These are phyloP conservation scores for Hemicordylus capensis DNA, from an alignment of 2,113 vertebrate genomes.

Conservation along the genomic window DNA sequence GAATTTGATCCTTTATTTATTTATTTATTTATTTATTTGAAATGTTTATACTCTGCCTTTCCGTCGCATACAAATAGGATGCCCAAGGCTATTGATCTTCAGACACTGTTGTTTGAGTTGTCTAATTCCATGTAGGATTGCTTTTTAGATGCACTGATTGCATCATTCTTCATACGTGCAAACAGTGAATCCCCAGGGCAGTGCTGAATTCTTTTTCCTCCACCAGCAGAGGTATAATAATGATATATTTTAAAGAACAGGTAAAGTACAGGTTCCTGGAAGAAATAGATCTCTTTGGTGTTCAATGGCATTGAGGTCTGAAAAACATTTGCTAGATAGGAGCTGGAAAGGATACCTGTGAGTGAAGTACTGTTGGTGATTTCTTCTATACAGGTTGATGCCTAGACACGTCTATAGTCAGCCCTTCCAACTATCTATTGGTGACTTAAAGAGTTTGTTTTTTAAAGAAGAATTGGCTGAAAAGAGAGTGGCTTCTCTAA, in stretches of 20 bases:
- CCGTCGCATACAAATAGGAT: too few relatives aligned
- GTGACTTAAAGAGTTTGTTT: slow-evolving; percentile 55
- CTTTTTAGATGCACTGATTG: slow-evolving; percentile 78
- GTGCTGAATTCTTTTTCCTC: slow-evolving; percentile 71
- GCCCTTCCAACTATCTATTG: slow-evolving; percentile 54
- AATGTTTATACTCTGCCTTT: too few relatives aligned
- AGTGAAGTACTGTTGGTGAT: slow-evolving; percentile 29
- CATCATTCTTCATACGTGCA: slow-evolving; percentile 80
- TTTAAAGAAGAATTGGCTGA: slow-evolving; percentile 57
- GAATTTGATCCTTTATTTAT: slow-evolving; percentile 38
- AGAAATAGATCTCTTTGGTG: slow-evolving; percentile 62
- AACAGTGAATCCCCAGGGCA: slow-evolving; percentile 79
- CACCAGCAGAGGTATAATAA: slow-evolving; percentile 73
- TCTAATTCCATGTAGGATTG: slow-evolving; percentile 76
- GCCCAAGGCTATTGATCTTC: slow-evolving; percentile 37
- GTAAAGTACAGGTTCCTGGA: slow-evolving; percentile 59
- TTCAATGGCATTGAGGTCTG: slow-evolving; percentile 55
- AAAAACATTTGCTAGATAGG: slow-evolving; percentile 48
- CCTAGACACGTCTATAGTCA: slow-evolving; percentile 55
- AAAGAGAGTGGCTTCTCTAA: slow-evolving; percentile 55
- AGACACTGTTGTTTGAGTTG: slow-evolving; percentile 66
- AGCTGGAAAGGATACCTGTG: slow-evolving; percentile 35
- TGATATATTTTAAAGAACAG: slow-evolving; percentile 76
- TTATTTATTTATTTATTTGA: too few relatives aligned
- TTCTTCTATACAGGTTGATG: slow-evolving; percentile 45